Percentiles rank a stretch among this genome's conserved stretches.
These are phyloP conservation scores for Teleiodes luculella DNA, from an alignment of 2,888 invertebrate species.

Conservation along the genomic window DNA sequence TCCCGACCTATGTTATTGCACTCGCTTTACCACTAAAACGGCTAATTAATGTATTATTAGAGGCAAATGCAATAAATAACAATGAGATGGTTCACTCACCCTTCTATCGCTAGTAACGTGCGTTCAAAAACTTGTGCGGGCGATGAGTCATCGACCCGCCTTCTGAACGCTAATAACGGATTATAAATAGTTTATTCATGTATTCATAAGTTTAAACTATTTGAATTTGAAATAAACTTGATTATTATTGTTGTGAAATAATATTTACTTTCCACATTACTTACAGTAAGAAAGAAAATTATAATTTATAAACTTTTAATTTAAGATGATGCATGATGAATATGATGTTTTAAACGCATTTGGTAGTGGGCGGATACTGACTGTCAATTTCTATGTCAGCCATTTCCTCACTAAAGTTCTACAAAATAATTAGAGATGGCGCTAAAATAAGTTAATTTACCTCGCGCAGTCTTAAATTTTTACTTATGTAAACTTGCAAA, in stretches of 20 bases:
- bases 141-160: constrained; percentile 39
- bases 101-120: constrained; percentile 48
- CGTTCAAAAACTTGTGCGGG: constrained; percentile 35
- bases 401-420: background rate
- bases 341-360: background rate
- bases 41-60: constrained; percentile 75
- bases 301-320: too few relatives aligned
- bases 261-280: too few relatives aligned
- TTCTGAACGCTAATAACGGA: background rate
- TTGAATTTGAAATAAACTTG: too few relatives aligned
- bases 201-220: too few relatives aligned
- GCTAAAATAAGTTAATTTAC: background rate
- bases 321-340: background rate
- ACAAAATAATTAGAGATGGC: background rate
- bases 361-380: constrained; percentile 6
- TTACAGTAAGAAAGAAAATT: too few relatives aligned
- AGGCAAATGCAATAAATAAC: constrained; percentile 77
- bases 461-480: too few relatives aligned
- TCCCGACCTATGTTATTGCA: constrained; percentile 70
- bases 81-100: constrained; percentile 78
- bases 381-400: constrained; percentile 6
- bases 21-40: constrained; percentile 67
- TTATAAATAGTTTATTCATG: background rate
- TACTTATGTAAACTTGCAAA: too few relatives aligned
- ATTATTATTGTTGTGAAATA: too few relatives aligned